Conservation (phyloP, 2,888 invertebrate species). For the Julus scanicus region DNA sequence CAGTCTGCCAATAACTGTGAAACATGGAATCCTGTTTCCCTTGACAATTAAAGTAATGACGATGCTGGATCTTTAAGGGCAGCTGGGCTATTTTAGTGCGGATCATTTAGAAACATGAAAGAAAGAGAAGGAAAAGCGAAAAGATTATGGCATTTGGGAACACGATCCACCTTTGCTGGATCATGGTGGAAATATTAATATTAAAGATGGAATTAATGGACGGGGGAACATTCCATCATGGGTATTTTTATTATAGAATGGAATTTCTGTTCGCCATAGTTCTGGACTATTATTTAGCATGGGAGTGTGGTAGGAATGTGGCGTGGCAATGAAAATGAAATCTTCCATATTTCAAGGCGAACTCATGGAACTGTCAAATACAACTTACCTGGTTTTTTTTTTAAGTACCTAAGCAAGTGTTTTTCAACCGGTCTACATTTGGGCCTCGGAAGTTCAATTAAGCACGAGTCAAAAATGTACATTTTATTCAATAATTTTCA, state of each 20-base stretch:
- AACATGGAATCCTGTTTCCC: slow-evolving; percentile 37
- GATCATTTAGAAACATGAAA: slow-evolving; percentile 44
- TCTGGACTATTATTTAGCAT: background rate
- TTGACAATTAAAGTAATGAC: slow-evolving; percentile 42
- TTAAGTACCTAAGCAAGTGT: too few species aligned
- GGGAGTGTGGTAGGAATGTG: background rate
- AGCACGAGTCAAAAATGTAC: too few species aligned
- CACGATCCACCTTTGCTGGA: background rate
- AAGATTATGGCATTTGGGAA: slow-evolving; percentile 3
- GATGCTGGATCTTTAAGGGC: slow-evolving; percentile 30
- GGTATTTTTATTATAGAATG: slow-evolving; percentile 22
- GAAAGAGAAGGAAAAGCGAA: background rate
- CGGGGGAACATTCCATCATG: background rate
- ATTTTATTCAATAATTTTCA: too few species aligned
- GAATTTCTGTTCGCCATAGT: slow-evolving; percentile 13
- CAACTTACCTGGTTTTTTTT: too few species aligned
- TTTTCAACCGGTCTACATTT: too few species aligned
- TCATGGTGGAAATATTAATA: background rate
- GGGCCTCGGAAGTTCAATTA: too few species aligned
- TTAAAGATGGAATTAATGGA: slow-evolving; percentile 41
- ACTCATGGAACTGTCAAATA: too few species aligned
- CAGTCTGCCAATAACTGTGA: background rate
- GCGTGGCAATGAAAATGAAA: slow-evolving; percentile 10
- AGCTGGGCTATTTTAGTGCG: background rate
- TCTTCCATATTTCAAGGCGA: background rate